Base-by-base conservation (phyloP, 2,797 vertebrate genomes). In the Liasis olivaceus region DNA sequence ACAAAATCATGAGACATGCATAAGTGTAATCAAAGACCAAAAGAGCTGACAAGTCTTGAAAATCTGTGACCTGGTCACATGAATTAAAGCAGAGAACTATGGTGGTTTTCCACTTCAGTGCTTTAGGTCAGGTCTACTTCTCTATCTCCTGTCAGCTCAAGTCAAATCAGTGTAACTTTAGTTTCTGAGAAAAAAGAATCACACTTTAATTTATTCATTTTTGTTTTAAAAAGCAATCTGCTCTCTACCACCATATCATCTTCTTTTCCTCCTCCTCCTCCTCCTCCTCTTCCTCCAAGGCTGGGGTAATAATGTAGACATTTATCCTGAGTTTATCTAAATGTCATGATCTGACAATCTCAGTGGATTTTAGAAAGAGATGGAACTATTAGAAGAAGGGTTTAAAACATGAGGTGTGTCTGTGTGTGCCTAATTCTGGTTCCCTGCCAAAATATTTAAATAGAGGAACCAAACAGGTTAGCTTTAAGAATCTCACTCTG, bases 131-230 rank as follows among this genome's bases (percentile, higher is more conserved):
- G 63, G 66, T 94, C 95, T 95, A 90, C 81, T n/a, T 2, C 93
- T 24, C 22, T 95, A 91, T 95, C 89, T 94, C 47, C 91, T 94
- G 91, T 95, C 94, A 95, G 87, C 92, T 92, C 26, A 92, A 94
- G 91, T 96, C 90, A 91, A 92, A 87, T 93, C 59, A 51, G 88
- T 15, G 51, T 88, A 92, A 88, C 42, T 95, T 94, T 89, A 89
- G 28, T 92, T 96, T 94, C 93, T 93, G 87, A 54, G 92, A 93
- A 95, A 72, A 20, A 93, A 91, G 47, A 94, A 81, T 84, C 94
- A 91, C 91, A 90, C 87, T 95, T 94, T 85, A 60, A 88, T 95
- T 93, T 88, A 87, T 92, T 95, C 94, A 85, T 88, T 85, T 94
- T 95, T 92, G 24, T 89, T 56, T 58, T 26, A 87, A 93, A 93